Percentiles rank a stretch among this genome's conserved stretches.
Conservation (phyloP, 2,113 vertebrate species). For the Menura novaehollandiae region DNA sequence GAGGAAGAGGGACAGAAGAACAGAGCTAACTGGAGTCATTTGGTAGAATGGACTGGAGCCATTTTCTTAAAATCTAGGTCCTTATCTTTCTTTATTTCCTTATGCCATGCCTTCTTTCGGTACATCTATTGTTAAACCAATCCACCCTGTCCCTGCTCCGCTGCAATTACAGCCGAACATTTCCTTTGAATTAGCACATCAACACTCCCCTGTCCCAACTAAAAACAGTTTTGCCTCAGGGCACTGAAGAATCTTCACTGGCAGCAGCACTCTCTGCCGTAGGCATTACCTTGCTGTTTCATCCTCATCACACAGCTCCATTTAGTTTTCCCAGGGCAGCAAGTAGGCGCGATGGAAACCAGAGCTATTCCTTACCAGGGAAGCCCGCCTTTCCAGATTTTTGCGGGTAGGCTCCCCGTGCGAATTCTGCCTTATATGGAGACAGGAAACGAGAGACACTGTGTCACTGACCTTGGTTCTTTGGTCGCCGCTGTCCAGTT, state of each 20-base stretch:
- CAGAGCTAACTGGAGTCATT: background rate
- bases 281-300: background rate
- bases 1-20: background rate
- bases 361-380: background rate
- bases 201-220: background rate
- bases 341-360: background rate
- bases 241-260: background rate
- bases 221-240: slow-evolving; percentile 28
- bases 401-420: background rate
- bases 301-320: slow-evolving; percentile 1
- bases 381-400: background rate
- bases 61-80: slow-evolving; percentile 29
- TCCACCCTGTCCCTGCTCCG: background rate
- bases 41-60: background rate
- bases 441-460: background rate
- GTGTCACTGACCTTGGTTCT: background rate
- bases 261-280: background rate
- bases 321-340: background rate
- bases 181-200: slow-evolving; percentile 53
- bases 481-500: background rate
- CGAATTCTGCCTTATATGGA: background rate
- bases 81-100: background rate
- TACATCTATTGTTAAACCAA: slow-evolving; percentile 19
- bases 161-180: background rate
- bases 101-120: background rate